phyloP scores from a whole-genome alignment of 2,797 vertebrate species.

The Carapus acus region DNA sequence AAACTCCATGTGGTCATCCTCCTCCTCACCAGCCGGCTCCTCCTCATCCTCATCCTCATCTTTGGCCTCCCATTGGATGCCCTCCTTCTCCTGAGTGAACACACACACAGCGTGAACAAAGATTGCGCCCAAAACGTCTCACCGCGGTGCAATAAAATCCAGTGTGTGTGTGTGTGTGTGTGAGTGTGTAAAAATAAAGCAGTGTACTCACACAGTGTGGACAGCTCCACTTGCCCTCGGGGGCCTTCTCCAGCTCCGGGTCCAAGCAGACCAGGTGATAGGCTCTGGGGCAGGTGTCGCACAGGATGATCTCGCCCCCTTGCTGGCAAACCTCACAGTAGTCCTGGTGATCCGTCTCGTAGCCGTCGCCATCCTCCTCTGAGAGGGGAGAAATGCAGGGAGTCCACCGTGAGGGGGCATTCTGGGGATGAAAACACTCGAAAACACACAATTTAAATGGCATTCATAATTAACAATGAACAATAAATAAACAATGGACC shows the following conservation, averaged over 20 bases:
- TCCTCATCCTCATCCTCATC: slow-evolving; percentile 94
- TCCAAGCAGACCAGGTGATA: slow-evolving; percentile 98
- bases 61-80: slow-evolving; percentile 98
- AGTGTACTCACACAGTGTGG: slow-evolving; percentile 88
- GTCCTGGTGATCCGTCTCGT: slow-evolving; percentile 98
- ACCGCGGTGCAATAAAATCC: not conserved
- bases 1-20: slow-evolving; percentile 99
- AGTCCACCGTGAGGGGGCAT: too few species aligned
- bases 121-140: too few species aligned
- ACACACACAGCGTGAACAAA: not conserved
- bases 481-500: slow-evolving; percentile 38
- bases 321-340: slow-evolving; percentile 99
- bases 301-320: slow-evolving; percentile 97
- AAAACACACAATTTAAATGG: too few species aligned
- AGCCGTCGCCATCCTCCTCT: slow-evolving; percentile 94
- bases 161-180: not conserved
- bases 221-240: slow-evolving; percentile 98
- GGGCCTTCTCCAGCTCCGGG: slow-evolving; percentile 95
- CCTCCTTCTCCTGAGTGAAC: slow-evolving; percentile 88
- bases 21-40: slow-evolving; percentile 83
- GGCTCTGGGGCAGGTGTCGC: slow-evolving; percentile 93
- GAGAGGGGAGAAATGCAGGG: slow-evolving; percentile 16
- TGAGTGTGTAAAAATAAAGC: not conserved
- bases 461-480: too few species aligned
- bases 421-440: too few species aligned